Evolutionary conservation across 2,113 vertebrate genomes (phyloP).

Genomic region (Dasyprocta punctata): DNA sequence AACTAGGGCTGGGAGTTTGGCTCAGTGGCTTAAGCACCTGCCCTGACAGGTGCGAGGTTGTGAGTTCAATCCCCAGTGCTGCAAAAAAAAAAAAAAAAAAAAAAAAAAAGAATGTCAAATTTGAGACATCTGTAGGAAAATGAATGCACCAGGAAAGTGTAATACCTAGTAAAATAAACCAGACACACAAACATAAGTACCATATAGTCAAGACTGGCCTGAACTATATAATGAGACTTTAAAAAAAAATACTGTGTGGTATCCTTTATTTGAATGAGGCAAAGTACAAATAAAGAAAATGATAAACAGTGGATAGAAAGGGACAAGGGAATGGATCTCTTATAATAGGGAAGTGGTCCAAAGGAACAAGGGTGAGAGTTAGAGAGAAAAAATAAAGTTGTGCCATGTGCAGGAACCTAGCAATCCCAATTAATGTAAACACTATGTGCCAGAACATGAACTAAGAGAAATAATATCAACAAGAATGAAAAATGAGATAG

Average conservation of each 20-base stretch:
- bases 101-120: background rate
- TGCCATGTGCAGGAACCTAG: too few relatives aligned
- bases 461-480: background rate
- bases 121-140: background rate
- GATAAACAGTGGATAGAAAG: background rate
- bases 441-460: too few relatives aligned
- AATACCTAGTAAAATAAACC: background rate
- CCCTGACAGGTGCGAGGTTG: too few relatives aligned
- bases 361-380: background rate
- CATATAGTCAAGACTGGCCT: background rate
- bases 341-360: background rate
- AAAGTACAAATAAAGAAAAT: background rate
- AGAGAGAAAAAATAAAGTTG: background rate
- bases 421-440: too few relatives aligned
- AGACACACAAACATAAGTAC: background rate
- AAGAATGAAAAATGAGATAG: background rate
- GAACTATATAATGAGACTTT: background rate
- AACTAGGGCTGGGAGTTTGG: too few relatives aligned
- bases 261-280: background rate
- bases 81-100: too few relatives aligned
- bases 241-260: background rate
- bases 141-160: background rate
- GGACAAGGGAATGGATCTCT: background rate
- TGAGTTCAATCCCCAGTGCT: too few relatives aligned
- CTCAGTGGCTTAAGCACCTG: too few relatives aligned